Evolutionary conservation across 1,140 invertebrate species (phyloP).

Genomic region (Thereuonema tuberculata): DNA sequence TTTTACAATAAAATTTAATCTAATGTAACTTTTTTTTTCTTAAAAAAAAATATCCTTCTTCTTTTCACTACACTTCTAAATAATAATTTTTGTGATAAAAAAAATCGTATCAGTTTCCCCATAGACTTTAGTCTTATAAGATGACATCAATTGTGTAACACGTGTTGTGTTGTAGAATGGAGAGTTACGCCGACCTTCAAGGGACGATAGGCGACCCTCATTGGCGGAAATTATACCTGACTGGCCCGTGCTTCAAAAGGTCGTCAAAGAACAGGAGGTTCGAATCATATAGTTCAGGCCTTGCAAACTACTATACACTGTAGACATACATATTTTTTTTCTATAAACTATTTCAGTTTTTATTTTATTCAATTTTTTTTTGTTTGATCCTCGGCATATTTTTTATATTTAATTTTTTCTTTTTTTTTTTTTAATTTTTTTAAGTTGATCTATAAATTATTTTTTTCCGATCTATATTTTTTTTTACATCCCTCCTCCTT

Average conservation of each 20-base stretch:
- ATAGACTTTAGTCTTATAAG: too few species aligned
- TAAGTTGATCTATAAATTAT: not conserved
- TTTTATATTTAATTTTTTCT: not conserved
- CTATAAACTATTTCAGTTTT: not conserved
- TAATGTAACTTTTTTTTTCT: too few species aligned
- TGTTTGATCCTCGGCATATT: not conserved
- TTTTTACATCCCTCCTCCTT: too few species aligned
- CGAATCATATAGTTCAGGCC: slow-evolving; percentile 9
- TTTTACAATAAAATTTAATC: too few species aligned
- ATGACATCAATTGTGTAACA: too few species aligned
- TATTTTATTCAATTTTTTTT: not conserved
- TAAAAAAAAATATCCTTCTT: too few species aligned
- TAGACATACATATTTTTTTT: not conserved
- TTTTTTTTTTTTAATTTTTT: not conserved
- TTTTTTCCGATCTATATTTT: too few species aligned
- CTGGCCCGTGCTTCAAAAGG: slow-evolving; percentile 84
- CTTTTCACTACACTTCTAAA: too few species aligned
- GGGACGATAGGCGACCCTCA: slow-evolving; percentile 53
- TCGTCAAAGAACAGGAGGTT: slow-evolving; percentile 39
- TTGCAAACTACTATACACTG: not conserved
- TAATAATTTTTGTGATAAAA: too few species aligned
- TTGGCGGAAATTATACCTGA: slow-evolving; percentile 90
- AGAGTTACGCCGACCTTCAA: slow-evolving; percentile 2
- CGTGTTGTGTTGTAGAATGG: slow-evolving; percentile 7
- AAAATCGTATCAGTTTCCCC: too few species aligned